Base-by-base conservation (phyloP, 2,797 vertebrate species). In the Scarus forsteni region DNA sequence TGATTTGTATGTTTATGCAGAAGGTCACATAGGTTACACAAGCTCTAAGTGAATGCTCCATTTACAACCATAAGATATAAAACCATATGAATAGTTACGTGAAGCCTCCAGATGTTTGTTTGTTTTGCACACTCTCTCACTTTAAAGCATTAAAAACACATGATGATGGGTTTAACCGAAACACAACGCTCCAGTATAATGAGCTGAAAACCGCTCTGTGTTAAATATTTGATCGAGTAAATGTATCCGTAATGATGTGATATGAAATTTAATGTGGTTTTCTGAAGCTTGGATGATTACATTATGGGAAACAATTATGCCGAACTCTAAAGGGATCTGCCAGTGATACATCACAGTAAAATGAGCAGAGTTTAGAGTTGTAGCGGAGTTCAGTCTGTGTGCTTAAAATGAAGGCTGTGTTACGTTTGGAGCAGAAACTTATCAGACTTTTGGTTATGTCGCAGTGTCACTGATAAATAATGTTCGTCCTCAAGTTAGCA, bases 301-400 rank as follows among this genome's bases (percentile, higher is more conserved):
- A 44, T 62, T 18, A 27, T 39, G 6, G 42, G 56, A 57, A 68
- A 76, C 56, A 58, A 38, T 74, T 58, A 58, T 14, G 3, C 40
- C 1, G 46, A 11, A 36, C 44, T 46, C 52, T 56, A 40, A 53
- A 56, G 40, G 55, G 39, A 43, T 73, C 55, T 19, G 69, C 64
- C 44, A 50, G 19, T 27, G 43, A 65, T 10, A 3, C n/a, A 55
- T 67, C 45, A 48, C 51, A 11, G 15, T 1, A 10, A 36, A 50
- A 10, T 12, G 6, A 13, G 36, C 8, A 13, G 8, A 43, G 13
- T 44, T 51, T 58, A 12, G 10, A 0, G 5, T 11, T 15, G 14
- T 11, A 42, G 11, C 10, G 40, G 40, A 4, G 10, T 11, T 11
- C 12, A 3, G 50, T 40, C 19, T 1, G 10, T 12, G 18, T 45